phyloP scores from a whole-genome alignment of 2,888 invertebrate genomes.

The Campoletis raptor region DNA sequence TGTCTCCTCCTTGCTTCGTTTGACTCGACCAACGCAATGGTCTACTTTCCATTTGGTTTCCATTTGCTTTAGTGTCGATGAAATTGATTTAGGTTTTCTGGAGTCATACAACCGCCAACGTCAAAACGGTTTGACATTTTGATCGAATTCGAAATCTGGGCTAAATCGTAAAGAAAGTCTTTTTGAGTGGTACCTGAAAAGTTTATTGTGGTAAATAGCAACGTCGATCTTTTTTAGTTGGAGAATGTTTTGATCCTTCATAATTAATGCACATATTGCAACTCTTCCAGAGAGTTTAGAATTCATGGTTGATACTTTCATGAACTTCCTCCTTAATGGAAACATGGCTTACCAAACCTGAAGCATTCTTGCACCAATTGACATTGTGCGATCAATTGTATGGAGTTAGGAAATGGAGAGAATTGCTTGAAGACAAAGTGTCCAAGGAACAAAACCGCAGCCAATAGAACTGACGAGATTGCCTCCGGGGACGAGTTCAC shows the following conservation, averaged over 20 bases:
- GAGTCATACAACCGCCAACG: not conserved
- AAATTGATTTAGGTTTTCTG: slow-evolving; percentile 72
- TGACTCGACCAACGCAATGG: not conserved
- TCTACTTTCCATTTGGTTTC: slow-evolving; percentile 13
- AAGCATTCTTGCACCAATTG: not conserved
- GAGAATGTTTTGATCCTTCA: not conserved
- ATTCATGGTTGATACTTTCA: not conserved
- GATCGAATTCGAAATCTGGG: not conserved
- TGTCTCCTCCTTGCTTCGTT: not conserved
- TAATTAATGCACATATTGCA: not conserved
- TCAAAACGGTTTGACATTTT: not conserved
- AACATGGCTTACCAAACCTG: not conserved
- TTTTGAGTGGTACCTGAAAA: not conserved
- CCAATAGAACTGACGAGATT: slow-evolving; percentile 13
- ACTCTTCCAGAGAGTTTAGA: not conserved
- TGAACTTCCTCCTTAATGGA: not conserved
- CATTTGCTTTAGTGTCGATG: slow-evolving; percentile 75
- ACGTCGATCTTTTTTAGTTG: not conserved
- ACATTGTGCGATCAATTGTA: not conserved
- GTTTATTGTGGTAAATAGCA: not conserved
- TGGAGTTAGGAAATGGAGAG: not conserved
- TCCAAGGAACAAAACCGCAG: not conserved
- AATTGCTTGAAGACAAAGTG: not conserved
- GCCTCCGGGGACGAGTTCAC: too few species aligned
- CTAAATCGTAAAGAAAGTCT: not conserved